A percentile compares a stretch with the other conserved stretches of the same genome.
phyloP scores from a whole-genome alignment of 2,888 invertebrate species.

The Lasioglossum villosulum region DNA sequence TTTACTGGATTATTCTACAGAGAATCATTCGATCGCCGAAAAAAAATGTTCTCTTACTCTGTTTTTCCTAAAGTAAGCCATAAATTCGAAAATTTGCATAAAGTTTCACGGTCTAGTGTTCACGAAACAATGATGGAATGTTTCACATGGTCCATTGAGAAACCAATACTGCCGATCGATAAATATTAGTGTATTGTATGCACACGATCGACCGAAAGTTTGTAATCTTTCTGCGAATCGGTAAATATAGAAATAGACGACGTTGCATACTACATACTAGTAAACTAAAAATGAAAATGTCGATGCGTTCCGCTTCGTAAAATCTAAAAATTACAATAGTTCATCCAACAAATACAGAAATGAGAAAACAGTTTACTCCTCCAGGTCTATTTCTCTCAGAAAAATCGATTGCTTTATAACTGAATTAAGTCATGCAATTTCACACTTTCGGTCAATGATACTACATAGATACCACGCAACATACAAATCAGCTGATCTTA shows the following conservation, averaged over 20 bases:
- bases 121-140: not conserved
- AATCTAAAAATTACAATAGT: not conserved
- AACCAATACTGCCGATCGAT: not conserved
- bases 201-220: not conserved
- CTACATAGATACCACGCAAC: no score
- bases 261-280: not conserved
- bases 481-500: no score
- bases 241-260: not conserved
- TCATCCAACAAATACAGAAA: no score
- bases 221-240: not conserved
- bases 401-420: no score
- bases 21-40: no score
- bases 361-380: not conserved
- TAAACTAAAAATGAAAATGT: not conserved
- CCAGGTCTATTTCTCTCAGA: no score
- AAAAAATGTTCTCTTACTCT: not conserved
- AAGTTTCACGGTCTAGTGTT: not conserved
- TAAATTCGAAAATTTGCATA: not conserved
- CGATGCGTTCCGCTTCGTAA: not conserved
- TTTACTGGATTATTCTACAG: no score
- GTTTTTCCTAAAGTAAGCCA: not conserved
- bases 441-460: no score
- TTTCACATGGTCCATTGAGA: not conserved
- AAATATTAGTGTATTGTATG: not conserved
- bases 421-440: no score